These are phyloP conservation scores for Aulostomus chinensis DNA, from an alignment of 2,797 vertebrate species.

Conservation along the genomic window DNA sequence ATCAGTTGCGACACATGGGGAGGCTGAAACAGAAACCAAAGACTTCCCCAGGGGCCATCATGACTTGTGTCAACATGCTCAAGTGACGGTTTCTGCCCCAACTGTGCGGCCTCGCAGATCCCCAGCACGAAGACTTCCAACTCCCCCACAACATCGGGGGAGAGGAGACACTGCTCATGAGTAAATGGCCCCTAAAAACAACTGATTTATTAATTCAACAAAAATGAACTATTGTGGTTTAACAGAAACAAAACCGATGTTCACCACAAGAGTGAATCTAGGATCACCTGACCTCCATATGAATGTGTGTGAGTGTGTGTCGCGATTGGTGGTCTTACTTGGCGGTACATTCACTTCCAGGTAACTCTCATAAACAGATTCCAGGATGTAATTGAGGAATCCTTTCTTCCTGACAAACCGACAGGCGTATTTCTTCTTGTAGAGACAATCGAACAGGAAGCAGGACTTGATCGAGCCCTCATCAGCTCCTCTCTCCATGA, in stretches of 20 bases:
- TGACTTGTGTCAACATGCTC: constrained; percentile 48
- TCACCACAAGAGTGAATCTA: too few species aligned
- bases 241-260: too few species aligned
- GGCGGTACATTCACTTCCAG: neutral
- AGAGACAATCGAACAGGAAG: constrained; percentile 91
- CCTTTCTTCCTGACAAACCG: constrained; percentile 85
- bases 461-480: constrained; percentile 75
- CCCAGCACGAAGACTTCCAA: neutral
- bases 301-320: neutral
- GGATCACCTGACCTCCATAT: too few species aligned
- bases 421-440: constrained; percentile 89
- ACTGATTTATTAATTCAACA: too few species aligned
- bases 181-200: too few species aligned
- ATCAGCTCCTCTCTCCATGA: constrained; percentile 77
- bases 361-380: constrained; percentile 79
- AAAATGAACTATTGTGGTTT: neutral
- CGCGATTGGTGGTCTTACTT: constrained; percentile 51
- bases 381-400: constrained; percentile 84
- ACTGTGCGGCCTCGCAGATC: constrained; percentile 2
- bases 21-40: constrained; percentile 22
- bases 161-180: neutral
- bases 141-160: neutral
- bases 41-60: constrained; percentile 1
- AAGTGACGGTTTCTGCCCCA: constrained; percentile 12
- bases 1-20: too few species aligned